These are phyloP conservation scores for Andrena praecox DNA, from an alignment of 2,888 invertebrate genomes.

Conservation along the genomic window DNA sequence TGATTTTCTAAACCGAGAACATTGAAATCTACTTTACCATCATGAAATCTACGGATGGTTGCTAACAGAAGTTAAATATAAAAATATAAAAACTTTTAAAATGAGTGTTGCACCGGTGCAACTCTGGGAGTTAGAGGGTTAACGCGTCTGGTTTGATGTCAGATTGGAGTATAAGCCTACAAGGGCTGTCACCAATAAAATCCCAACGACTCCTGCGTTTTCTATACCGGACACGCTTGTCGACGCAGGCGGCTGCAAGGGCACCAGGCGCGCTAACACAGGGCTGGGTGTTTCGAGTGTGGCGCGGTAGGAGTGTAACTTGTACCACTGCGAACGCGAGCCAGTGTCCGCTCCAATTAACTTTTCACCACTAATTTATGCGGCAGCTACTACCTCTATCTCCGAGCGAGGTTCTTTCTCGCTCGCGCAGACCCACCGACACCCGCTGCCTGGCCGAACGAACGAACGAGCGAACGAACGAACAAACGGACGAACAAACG, in stretches of 20 bases:
- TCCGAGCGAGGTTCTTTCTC: conserved; percentile 46
- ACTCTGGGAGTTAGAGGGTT: too few species aligned
- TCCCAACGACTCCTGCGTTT: background rate
- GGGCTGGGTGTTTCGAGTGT: conserved; percentile 39
- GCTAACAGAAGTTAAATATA: too few species aligned
- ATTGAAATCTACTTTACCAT: too few species aligned
- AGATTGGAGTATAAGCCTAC: too few species aligned
- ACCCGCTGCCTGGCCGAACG: conserved; percentile 32
- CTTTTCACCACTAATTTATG: conserved; percentile 84
- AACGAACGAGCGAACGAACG: conserved; percentile 29
- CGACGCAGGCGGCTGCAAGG: conserved; percentile 1
- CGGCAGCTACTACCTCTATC: conserved; percentile 70
- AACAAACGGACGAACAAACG: conserved; percentile 44
- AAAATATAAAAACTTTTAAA: too few species aligned
- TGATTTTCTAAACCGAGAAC: too few species aligned
- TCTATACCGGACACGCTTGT: background rate
- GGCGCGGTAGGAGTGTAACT: conserved; percentile 76
- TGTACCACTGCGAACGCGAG: conserved; percentile 81
- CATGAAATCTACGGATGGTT: too few species aligned
- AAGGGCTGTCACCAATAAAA: too few species aligned
- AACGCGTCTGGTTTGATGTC: too few species aligned
- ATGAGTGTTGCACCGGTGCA: too few species aligned
- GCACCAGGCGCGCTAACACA: conserved; percentile 3
- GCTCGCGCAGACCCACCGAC: conserved; percentile 34
- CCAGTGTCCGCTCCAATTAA: conserved; percentile 84